Conservation (phyloP, 37 sponge, comb jelly and placozoan genomes). For the Ephydatia muelleri region DNA sequence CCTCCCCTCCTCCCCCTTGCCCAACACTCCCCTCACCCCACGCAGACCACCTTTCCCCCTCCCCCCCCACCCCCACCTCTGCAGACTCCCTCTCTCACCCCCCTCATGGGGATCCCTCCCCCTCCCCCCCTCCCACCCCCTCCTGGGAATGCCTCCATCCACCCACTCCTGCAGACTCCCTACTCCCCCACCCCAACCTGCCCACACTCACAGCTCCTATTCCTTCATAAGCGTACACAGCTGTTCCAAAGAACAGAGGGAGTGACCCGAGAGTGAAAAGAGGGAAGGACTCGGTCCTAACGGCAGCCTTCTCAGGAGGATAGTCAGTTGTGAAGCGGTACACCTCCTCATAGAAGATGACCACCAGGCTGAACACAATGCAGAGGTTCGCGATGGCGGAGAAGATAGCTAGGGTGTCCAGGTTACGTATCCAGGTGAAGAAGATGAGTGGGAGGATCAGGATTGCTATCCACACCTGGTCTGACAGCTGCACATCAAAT, state of each 20-base stretch:
- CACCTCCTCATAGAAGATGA: constrained; percentile 61
- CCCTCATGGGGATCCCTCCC: too few relatives aligned
- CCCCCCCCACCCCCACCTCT: too few relatives aligned
- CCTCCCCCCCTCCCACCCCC: too few relatives aligned
- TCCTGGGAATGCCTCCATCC: not conserved
- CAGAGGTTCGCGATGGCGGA: constrained; percentile 83
- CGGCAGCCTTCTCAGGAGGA: constrained; percentile 15
- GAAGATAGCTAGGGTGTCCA: constrained; percentile 76
- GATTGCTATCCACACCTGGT: constrained; percentile 51
- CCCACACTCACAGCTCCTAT: constrained; percentile 47
- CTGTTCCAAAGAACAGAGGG: constrained; percentile 70
- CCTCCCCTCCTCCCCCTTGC: too few relatives aligned
- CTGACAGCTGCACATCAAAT: constrained; percentile 10
- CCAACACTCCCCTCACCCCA: too few relatives aligned
- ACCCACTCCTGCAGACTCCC: too few relatives aligned
- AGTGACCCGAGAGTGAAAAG: not conserved
- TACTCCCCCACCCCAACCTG: too few relatives aligned
- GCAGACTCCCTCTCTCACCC: too few relatives aligned
- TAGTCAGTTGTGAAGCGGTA: constrained; percentile 16
- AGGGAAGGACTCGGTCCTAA: not conserved
- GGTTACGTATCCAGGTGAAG: constrained; percentile 78
- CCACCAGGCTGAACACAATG: constrained; percentile 52
- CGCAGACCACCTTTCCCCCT: too few relatives aligned
- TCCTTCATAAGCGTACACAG: constrained; percentile 61
- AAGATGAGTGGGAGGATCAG: constrained; percentile 64